These are phyloP conservation scores for Probaryconus sp. DNA, from an alignment of 1,140 invertebrate species.

Conservation along the genomic window DNA sequence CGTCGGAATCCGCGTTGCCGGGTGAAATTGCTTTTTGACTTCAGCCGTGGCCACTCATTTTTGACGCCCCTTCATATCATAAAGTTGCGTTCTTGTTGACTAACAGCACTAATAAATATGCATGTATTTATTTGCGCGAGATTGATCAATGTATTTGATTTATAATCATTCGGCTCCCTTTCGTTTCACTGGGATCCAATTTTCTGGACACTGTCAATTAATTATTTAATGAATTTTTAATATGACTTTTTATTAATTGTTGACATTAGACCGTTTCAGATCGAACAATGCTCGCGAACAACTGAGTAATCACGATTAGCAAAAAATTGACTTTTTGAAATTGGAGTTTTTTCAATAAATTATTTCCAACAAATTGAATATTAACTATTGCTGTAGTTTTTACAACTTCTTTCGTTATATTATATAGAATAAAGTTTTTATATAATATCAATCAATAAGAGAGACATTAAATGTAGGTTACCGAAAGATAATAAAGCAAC, in stretches of 20 bases:
- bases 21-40: constrained; percentile 56
- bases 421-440: not conserved
- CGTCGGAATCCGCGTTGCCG: constrained; percentile 32
- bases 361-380: too few relatives aligned
- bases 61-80: constrained; percentile 41
- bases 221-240: too few relatives aligned
- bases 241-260: too few relatives aligned
- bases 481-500: constrained; percentile 18
- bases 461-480: constrained; percentile 39
- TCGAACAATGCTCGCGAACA: too few relatives aligned
- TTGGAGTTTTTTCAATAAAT: too few relatives aligned
- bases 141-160: constrained; percentile 25
- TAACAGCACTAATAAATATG: constrained; percentile 40
- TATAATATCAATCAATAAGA: not conserved
- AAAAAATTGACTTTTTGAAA: too few relatives aligned
- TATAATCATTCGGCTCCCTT: constrained; percentile 11
- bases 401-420: too few relatives aligned
- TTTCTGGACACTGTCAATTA: too few relatives aligned
- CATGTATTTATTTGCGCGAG: constrained; percentile 37
- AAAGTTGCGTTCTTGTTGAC: constrained; percentile 27
- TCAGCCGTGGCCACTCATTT: constrained; percentile 30
- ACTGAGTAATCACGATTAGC: too few relatives aligned
- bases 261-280: too few relatives aligned
- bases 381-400: too few relatives aligned
- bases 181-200: too few relatives aligned